Base-by-base conservation (phyloP, 2,113 vertebrate species). In the Physeter macrocephalus region DNA sequence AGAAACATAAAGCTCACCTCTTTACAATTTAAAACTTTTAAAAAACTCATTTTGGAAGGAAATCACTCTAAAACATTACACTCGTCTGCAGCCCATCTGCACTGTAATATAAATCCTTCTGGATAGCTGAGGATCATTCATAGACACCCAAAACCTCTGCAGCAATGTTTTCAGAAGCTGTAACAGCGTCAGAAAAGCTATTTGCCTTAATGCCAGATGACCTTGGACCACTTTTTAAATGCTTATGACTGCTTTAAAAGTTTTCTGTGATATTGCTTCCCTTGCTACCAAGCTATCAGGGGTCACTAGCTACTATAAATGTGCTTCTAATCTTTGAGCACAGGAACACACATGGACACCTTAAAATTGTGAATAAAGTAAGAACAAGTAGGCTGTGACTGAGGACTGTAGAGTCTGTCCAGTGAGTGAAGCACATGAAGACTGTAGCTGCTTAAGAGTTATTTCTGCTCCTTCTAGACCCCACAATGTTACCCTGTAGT, bases 21-120 rank as follows among this genome's bases (percentile, higher is more conserved):
- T 67, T 62, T 81, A 84, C 11, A 82, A 31, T 84, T 34, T 88
- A 84, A 81, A 86, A 89, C 25, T 81, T 62, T 7, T 20, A 12
- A 72, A 92, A 92, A 92, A 18, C n/a, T 95, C 62, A 74, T 49
- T 88, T 62, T 57, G n/a, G 54, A 85, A 97, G 57, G 15, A 91
- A 85, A 62, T 95, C 27, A 67, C 80, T 90, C 77, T 88, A 49
- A 67, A 84, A 90, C 46, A n/a, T 93, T 78, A 83, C 2, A 72
- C 13, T 71, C 17, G 7, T 88, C 86, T 94, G 90, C 29, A 92
- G 91, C 13, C 71, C 41, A 71, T 86, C 66, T 82, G 74, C 23
- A 62, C 49, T 80, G 12, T 64, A 86, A 61, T n/a, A 34, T 20
- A 88, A 49, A 77, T 10, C 61, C 59, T 82, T 78, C 34, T 71